These are phyloP conservation scores for Pithecia hirsuta DNA, from an alignment of 2,797 vertebrate species.

Conservation along the genomic window DNA sequence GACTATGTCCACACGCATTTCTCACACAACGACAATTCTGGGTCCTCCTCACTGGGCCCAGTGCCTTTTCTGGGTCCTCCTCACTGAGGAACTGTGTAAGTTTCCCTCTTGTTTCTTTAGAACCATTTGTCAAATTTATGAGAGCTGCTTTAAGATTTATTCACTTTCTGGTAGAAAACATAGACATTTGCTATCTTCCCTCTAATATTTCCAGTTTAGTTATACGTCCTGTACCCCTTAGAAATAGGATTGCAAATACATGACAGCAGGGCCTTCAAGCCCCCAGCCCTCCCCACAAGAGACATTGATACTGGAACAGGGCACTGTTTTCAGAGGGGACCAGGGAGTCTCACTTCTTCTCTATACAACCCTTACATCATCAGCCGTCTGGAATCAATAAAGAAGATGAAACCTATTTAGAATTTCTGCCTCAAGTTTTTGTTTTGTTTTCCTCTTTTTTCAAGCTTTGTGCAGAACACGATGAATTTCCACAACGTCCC, in stretches of 20 bases:
- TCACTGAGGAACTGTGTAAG: not conserved
- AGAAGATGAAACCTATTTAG: not conserved
- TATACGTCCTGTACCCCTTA: fast-evolving
- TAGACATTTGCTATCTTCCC: not conserved
- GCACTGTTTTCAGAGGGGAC: too few relatives aligned
- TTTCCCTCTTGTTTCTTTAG: not conserved
- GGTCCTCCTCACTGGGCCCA: not conserved
- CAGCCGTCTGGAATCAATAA: not conserved
- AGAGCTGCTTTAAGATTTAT: not conserved
- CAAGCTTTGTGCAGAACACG: not conserved
- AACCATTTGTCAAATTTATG: not conserved
- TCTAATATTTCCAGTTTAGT: not conserved
- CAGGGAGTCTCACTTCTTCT: not conserved
- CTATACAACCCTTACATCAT: not conserved
- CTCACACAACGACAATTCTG: not conserved
- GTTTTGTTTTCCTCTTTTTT: not conserved
- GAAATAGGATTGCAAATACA: not conserved
- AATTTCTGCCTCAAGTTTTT: not conserved
- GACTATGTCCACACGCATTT: too few relatives aligned
- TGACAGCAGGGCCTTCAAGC: fast-evolving
- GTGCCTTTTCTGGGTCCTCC: not conserved
- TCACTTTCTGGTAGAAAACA: not conserved
- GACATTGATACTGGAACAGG: fast-evolving
- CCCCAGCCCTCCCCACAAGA: too few relatives aligned
- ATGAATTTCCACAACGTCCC: not conserved